A percentile compares a stretch with the other conserved stretches of the same genome.
Conservation (phyloP, 2,113 vertebrate species). For the Eudyptes chrysolophus region DNA sequence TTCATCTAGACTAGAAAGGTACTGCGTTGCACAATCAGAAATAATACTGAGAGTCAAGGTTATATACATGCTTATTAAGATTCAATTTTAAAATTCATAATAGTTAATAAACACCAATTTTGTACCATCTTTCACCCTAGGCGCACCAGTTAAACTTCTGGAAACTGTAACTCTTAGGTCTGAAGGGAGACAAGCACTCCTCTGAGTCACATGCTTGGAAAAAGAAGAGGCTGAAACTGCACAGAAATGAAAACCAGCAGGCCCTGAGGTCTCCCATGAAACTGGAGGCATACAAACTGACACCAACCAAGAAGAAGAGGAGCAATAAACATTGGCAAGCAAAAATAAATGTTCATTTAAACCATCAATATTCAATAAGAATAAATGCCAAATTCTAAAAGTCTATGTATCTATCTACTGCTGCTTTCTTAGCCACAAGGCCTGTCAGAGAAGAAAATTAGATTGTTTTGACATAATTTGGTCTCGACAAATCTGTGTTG, state of each 20-base stretch:
- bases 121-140: not conserved
- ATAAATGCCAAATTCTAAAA: conserved; percentile 20
- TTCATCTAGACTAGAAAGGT: not conserved
- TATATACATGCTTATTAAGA: not conserved
- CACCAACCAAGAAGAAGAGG: not conserved
- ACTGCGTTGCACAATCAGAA: not conserved
- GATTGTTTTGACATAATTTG: conserved; percentile 59
- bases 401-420: conserved; percentile 5
- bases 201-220: not conserved
- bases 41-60: not conserved
- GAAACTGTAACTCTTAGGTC: not conserved
- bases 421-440: conserved; percentile 41
- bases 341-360: conserved; percentile 21
- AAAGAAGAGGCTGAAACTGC: not conserved
- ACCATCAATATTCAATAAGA: conserved; percentile 10
- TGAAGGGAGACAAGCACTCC: not conserved
- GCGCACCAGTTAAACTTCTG: not conserved
- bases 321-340: not conserved
- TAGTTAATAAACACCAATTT: not conserved
- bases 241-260: not conserved
- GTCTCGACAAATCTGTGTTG: conserved; percentile 31
- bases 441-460: conserved; percentile 42
- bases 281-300: not conserved
- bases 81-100: not conserved
- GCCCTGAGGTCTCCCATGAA: not conserved